Conservation (phyloP, 1,140 invertebrate genomes). For the Dysdera silvatica region DNA sequence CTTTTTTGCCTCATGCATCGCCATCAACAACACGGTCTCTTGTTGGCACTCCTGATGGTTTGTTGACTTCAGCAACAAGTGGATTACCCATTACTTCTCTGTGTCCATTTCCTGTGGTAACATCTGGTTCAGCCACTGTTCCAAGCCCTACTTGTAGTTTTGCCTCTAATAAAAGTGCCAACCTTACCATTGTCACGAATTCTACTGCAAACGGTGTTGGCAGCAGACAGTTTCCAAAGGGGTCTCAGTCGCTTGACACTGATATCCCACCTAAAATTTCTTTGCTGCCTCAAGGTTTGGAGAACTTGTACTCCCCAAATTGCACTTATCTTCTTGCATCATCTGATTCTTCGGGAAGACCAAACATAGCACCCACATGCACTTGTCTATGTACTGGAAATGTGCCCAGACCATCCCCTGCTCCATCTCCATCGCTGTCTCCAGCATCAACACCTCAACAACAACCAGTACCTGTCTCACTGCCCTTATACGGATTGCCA, state of each 20-base stretch:
- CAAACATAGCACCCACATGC: constrained; percentile 8
- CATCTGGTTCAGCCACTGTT: constrained; percentile 20
- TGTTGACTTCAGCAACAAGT: constrained; percentile 1
- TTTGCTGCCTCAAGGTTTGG: background rate
- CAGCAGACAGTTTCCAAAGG: constrained; percentile 6
- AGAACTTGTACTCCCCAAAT: constrained; percentile 5
- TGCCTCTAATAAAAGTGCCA: constrained; percentile 14
- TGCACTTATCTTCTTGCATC: background rate
- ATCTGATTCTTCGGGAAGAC: background rate
- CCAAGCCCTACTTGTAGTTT: constrained; percentile 22
- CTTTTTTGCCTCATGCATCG: constrained; percentile 12
- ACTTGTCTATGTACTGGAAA: constrained; percentile 20
- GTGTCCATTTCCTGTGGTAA: constrained; percentile 24
- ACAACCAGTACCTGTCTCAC: constrained; percentile 6
- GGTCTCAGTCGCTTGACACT: background rate
- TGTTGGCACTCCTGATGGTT: constrained; percentile 19
- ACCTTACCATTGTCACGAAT: constrained; percentile 19
- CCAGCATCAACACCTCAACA: constrained; percentile 8
- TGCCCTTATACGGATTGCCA: constrained; percentile 16
- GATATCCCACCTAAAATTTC: background rate
- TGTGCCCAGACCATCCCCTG: constrained; percentile 18
- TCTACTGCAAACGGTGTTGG: constrained; percentile 6
- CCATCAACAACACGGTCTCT: constrained; percentile 14
- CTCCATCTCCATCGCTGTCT: constrained; percentile 17
- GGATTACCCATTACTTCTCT: constrained; percentile 13